These are phyloP conservation scores for Caenorhabditis uteleia DNA, from an alignment of 2,888 invertebrate species.

Conservation along the genomic window DNA sequence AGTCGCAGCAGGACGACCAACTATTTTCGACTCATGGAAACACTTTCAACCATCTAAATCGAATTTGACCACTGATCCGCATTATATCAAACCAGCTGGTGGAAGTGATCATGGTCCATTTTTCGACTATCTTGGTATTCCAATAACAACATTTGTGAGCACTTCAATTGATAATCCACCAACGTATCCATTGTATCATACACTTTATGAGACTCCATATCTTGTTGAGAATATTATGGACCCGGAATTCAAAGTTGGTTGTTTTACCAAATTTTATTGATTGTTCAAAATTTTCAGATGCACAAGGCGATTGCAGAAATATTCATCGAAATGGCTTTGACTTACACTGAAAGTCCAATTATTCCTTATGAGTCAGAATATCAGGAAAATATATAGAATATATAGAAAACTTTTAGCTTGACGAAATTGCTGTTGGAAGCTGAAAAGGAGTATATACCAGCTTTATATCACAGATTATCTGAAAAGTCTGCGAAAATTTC, in stretches of 20 bases:
- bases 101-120: slow-evolving; percentile 72
- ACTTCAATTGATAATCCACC: slow-evolving; percentile 24
- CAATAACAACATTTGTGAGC: slow-evolving; percentile 69
- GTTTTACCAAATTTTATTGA: too few relatives aligned
- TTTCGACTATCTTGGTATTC: slow-evolving; percentile 68
- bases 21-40: slow-evolving; percentile 66
- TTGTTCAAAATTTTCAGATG: slow-evolving; percentile 54
- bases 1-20: slow-evolving; percentile 38
- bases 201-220: slow-evolving; percentile 66
- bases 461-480: too few relatives aligned
- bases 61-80: slow-evolving; percentile 16
- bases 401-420: slow-evolving; percentile 28
- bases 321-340: slow-evolving; percentile 70
- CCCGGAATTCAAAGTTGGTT: too few relatives aligned
- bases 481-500: too few relatives aligned
- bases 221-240: slow-evolving; percentile 65
- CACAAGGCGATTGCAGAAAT: slow-evolving; percentile 69
- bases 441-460: slow-evolving; percentile 15
- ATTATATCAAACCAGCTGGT: slow-evolving; percentile 66
- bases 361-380: slow-evolving; percentile 10
- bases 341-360: slow-evolving; percentile 68
- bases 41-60: slow-evolving; percentile 8
- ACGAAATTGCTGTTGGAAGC: slow-evolving; percentile 9
- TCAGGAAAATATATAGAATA: neutral
- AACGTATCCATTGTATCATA: slow-evolving; percentile 65